phyloP scores from a whole-genome alignment of 2,797 vertebrate genomes.

The Tinamus major region DNA sequence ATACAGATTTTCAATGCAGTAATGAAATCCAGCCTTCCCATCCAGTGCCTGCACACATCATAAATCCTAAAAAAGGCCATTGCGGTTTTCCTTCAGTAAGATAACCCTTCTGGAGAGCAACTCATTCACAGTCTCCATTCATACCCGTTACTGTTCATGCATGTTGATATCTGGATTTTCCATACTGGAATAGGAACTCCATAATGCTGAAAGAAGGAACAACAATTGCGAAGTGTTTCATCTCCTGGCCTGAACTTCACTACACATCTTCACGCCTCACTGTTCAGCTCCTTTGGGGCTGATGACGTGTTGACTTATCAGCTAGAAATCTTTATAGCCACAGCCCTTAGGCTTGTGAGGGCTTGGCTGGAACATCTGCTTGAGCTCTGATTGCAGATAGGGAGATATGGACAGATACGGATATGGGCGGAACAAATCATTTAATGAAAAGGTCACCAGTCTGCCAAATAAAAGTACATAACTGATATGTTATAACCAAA shows the following conservation, averaged over 20 bases:
- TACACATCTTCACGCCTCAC: background rate
- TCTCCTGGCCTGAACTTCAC: background rate
- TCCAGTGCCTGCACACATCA: background rate
- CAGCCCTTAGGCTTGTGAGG: background rate
- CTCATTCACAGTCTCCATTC: background rate
- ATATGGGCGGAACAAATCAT: background rate
- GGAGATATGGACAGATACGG: background rate
- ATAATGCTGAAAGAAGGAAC: background rate
- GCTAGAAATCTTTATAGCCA: background rate
- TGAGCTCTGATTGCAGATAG: background rate
- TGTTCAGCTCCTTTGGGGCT: background rate
- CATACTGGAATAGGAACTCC: background rate
- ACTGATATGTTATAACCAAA: background rate
- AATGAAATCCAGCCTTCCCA: background rate
- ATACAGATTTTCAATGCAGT: background rate
- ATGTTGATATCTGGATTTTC: background rate
- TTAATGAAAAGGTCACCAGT: background rate
- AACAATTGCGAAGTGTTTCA: background rate
- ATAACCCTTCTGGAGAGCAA: background rate
- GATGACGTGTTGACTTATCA: background rate
- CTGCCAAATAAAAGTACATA: background rate
- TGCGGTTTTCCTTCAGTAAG: background rate
- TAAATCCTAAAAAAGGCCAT: background rate
- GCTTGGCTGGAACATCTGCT: background rate
- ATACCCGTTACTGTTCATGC: accelerated